Percentiles rank a stretch among this genome's conserved stretches.
phyloP scores from a whole-genome alignment of 2,113 vertebrate genomes.

The Pycnonotus jocosus region DNA sequence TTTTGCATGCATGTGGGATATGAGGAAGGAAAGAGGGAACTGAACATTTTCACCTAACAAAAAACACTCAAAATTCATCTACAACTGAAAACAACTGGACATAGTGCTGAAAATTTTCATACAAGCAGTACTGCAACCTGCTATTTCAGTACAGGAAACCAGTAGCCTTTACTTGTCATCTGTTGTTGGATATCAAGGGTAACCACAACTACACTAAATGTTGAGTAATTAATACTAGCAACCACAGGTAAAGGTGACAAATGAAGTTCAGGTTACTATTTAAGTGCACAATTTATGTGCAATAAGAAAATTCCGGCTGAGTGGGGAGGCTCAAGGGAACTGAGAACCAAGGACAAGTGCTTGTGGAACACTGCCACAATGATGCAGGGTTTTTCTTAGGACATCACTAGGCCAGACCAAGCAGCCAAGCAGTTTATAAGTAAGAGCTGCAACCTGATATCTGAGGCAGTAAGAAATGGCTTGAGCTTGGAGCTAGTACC shows the following conservation, averaged over 20 bases:
- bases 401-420: not conserved
- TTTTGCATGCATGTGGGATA: not conserved
- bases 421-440: not conserved
- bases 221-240: not conserved
- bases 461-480: not conserved
- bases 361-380: not conserved
- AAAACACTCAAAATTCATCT: not conserved
- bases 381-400: not conserved
- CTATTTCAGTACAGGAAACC: not conserved
- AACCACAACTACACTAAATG: not conserved
- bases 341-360: accelerated
- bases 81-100: not conserved
- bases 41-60: not conserved
- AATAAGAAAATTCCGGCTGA: not conserved
- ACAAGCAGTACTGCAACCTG: not conserved
- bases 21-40: not conserved
- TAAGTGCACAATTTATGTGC: not conserved
- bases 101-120: not conserved
- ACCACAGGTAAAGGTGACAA: not conserved
- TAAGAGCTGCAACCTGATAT: not conserved
- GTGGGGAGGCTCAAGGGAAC: not conserved
- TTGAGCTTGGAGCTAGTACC: not conserved
- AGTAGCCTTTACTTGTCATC: not conserved
- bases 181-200: not conserved
- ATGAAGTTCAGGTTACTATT: not conserved